These are phyloP conservation scores for Rhinichthys osculus DNA, from an alignment of 2,797 vertebrate genomes.

Conservation along the genomic window DNA sequence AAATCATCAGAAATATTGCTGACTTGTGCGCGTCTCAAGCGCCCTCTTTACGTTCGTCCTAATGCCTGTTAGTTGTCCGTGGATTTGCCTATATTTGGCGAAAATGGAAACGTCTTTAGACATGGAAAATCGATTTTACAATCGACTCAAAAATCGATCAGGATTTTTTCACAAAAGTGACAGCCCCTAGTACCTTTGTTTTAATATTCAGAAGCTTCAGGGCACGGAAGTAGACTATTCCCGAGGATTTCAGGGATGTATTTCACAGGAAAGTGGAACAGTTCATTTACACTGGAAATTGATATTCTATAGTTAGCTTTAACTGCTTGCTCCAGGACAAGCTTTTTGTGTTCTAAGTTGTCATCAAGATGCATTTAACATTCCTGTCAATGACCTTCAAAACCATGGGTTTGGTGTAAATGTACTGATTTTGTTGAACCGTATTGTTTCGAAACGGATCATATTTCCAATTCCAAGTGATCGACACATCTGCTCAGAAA, in stretches of 20 bases:
- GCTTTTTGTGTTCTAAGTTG: neutral
- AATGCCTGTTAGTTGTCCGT: too few species aligned
- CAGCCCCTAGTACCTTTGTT: too few species aligned
- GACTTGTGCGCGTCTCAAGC: too few species aligned
- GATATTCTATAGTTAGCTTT: neutral
- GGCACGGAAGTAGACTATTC: neutral
- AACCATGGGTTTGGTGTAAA: neutral
- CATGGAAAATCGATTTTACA: too few species aligned
- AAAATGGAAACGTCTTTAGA: too few species aligned
- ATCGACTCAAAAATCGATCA: too few species aligned
- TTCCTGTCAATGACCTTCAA: neutral
- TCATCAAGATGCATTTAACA: neutral
- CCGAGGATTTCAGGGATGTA: too few species aligned
- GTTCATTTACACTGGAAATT: neutral
- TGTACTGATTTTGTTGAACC: neutral
- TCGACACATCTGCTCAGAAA: neutral
- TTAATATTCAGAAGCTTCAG: neutral
- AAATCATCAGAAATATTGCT: too few species aligned
- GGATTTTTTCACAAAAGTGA: too few species aligned
- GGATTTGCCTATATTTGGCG: too few species aligned
- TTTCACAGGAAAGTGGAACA: constrained; percentile 1
- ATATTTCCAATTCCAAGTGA: neutral
- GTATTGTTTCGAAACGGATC: neutral
- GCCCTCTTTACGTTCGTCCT: too few species aligned
- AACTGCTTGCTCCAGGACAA: neutral